These are phyloP conservation scores for Paramuricea clavata DNA, from an alignment of 92 coral and sea anemone species.

Conservation along the genomic window DNA sequence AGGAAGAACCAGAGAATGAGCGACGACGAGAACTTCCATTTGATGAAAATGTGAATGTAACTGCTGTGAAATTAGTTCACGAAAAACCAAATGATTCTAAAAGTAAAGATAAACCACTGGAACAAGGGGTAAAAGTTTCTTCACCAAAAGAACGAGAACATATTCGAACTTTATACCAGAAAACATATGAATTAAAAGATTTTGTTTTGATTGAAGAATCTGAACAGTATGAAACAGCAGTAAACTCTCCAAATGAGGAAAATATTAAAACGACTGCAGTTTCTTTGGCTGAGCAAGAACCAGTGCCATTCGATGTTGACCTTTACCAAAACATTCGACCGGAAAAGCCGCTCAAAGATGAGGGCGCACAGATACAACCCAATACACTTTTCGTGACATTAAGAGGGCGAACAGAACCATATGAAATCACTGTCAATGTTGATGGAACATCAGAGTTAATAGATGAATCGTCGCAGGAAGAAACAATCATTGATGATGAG, in stretches of 20 bases:
- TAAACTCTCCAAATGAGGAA: background rate
- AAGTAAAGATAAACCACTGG: background rate
- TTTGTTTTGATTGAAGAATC: conserved; percentile 15
- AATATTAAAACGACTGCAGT: background rate
- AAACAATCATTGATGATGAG: background rate
- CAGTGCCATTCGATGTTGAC: background rate
- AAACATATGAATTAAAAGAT: background rate
- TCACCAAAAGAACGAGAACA: background rate
- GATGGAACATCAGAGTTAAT: background rate
- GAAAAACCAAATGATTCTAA: too few relatives aligned
- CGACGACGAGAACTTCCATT: background rate
- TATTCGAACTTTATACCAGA: background rate
- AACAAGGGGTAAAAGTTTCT: background rate
- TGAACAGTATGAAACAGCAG: background rate
- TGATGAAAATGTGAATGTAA: background rate
- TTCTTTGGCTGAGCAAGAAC: background rate
- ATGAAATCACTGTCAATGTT: background rate
- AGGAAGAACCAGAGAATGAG: background rate
- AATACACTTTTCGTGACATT: background rate
- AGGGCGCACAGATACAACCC: background rate
- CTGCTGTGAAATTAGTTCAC: background rate
- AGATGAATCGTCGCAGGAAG: background rate
- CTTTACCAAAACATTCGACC: background rate
- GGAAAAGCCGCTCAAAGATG: background rate
- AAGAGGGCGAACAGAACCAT: background rate